Conservation (phyloP, 2,797 vertebrate species). For the Danio aesculapii region DNA sequence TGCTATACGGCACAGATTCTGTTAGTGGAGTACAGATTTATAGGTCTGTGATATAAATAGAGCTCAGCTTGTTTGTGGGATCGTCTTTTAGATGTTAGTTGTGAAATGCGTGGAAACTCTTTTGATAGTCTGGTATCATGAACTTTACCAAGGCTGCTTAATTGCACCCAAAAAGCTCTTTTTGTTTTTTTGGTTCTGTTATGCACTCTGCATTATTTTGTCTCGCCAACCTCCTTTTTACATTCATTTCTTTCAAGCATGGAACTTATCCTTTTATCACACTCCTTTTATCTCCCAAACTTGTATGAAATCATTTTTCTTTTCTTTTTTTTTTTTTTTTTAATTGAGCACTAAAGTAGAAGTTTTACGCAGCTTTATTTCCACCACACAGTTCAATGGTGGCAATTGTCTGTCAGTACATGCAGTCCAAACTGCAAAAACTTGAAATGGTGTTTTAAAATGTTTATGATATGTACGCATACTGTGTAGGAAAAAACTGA, state of each 20-base stretch:
- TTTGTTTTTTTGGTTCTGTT: neutral
- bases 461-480: too few relatives aligned
- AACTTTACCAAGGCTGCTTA: neutral
- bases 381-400: neutral
- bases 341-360: neutral
- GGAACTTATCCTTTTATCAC: neutral
- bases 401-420: neutral
- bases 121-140: neutral
- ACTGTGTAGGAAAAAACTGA: too few relatives aligned
- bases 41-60: slow-evolving; percentile 13
- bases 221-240: neutral
- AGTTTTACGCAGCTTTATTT: neutral
- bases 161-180: neutral
- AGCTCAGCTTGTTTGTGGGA: neutral
- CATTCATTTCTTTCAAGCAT: neutral
- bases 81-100: slow-evolving; percentile 9
- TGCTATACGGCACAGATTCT: slow-evolving; percentile 13
- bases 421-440: neutral
- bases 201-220: neutral
- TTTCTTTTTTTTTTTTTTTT: neutral
- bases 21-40: slow-evolving; percentile 1
- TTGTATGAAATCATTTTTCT: too few relatives aligned
- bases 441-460: neutral
- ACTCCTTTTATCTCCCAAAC: neutral
- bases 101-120: neutral